Evolutionary conservation across 2,797 vertebrate species (phyloP).

Genomic region (Chrysocyon brachyurus): DNA sequence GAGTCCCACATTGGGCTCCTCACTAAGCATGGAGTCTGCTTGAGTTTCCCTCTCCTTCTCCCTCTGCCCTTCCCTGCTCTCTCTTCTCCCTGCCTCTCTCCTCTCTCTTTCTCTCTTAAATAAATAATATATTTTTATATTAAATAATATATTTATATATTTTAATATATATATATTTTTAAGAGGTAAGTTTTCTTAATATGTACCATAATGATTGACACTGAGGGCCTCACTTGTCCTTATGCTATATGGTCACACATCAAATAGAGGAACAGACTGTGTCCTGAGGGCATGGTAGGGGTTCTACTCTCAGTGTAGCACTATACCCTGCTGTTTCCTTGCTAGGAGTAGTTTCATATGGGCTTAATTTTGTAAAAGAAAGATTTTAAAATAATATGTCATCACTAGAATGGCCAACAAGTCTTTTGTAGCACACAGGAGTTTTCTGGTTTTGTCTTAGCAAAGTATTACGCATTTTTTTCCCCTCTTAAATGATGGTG

Average conservation of each 20-base stretch:
- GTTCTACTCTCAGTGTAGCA: not conserved
- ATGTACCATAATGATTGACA: not conserved
- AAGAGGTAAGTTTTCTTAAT: not conserved
- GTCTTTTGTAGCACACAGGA: not conserved
- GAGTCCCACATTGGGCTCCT: not conserved
- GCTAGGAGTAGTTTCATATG: not conserved
- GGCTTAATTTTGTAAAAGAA: slow-evolving; percentile 5
- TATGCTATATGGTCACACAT: not conserved
- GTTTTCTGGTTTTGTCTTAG: not conserved
- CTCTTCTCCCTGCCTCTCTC: not conserved
- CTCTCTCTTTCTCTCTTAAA: not conserved
- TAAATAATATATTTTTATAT: not conserved
- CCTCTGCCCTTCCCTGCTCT: not conserved
- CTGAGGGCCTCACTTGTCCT: not conserved
- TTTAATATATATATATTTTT: too few species aligned
- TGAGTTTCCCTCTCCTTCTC: not conserved
- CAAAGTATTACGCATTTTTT: not conserved
- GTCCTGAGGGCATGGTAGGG: not conserved
- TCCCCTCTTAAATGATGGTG: not conserved
- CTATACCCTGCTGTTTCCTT: not conserved
- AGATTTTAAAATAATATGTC: slow-evolving; percentile 3
- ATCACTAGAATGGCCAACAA: not conserved
- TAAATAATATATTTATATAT: not conserved
- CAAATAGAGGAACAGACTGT: not conserved
- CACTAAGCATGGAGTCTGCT: not conserved